These are phyloP conservation scores for Amblyjoppa fuscipennis DNA, from an alignment of 2,888 invertebrate genomes.

Conservation along the genomic window DNA sequence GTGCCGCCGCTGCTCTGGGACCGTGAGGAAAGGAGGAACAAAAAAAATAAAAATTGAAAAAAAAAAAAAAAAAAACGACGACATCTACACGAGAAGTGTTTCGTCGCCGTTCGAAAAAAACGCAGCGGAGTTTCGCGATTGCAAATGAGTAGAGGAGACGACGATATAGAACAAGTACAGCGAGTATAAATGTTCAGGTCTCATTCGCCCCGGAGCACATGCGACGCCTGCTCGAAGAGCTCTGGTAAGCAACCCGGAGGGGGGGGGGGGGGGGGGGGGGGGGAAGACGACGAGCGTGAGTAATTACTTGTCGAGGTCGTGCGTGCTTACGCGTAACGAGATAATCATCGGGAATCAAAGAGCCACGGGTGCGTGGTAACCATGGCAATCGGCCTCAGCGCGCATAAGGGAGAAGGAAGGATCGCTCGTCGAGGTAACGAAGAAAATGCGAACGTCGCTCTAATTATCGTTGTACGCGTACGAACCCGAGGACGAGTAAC, in stretches of 20 bases:
- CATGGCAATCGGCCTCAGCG: slow-evolving; percentile 7
- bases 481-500: slow-evolving; percentile 6
- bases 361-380: slow-evolving; percentile 33
- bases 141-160: slow-evolving; percentile 72
- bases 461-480: slow-evolving; percentile 44
- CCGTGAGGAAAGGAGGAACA: slow-evolving; percentile 51
- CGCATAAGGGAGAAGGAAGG: not conserved
- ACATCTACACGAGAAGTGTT: slow-evolving; percentile 12
- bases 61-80: slow-evolving; percentile 13
- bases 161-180: not conserved
- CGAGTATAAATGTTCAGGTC: not conserved
- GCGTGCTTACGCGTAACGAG: slow-evolving; percentile 61
- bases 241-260: slow-evolving; percentile 18
- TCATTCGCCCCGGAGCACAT: slow-evolving; percentile 36
- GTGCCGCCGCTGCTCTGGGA: slow-evolving; percentile 56
- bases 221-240: slow-evolving; percentile 25
- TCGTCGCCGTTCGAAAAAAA: slow-evolving; percentile 41
- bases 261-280: slow-evolving; percentile 38
- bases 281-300: slow-evolving; percentile 48
- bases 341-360: slow-evolving; percentile 61
- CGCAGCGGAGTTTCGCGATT: slow-evolving; percentile 72
- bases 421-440: slow-evolving; percentile 21
- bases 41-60: not conserved
- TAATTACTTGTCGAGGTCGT: slow-evolving; percentile 58
- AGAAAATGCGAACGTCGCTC: slow-evolving; percentile 19